Base-by-base conservation (phyloP, 2,888 invertebrate genomes). In the Schrankia costaestrigalis region DNA sequence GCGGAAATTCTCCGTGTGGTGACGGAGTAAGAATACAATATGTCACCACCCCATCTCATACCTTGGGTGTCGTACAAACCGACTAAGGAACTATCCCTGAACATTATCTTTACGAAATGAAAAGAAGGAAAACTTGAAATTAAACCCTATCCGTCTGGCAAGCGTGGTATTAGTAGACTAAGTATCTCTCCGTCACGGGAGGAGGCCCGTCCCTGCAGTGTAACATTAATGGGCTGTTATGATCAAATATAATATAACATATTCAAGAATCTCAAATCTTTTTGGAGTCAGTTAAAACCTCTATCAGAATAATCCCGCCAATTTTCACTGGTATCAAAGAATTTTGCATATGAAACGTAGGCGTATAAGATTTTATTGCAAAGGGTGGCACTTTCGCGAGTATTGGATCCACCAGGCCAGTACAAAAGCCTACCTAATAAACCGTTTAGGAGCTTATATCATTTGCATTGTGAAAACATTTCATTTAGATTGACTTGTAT, bases 361-460 rank as follows among this genome's bases (percentile, higher is more conserved):
- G 71, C 78, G 62, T 73, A 76, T 78, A 77, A 71, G 65, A 70
- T 79, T 82, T 81, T 78, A 81, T 78, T 77, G 63, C 65, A 33
- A 53, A 53, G 58, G 59, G 59, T 8, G n/a, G 56, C 44, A 62
- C 63, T 64, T 63, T 70, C 59, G 47, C 38, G 53, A 40, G 55
- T 56, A 69, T 63, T 57, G 63, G 57, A 72, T 57, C 34, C 41
- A 36, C 26, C 35, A 33, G 26, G 26, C 32, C 41, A 35, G 24
- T 30, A 55, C 54, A 55, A 54, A 48, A 40, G 53, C 18, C 47
- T 44, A 37, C 23, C 41, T 42, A 44, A 51, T 51, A 51, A 41
- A 56, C 52, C 38, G 36, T 56, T 39, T 46, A 35, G 32, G 19
- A 28, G 25, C 15, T 23, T 26, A 24, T 7, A 18, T 19, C 27